Base-by-base conservation (phyloP, 2,888 invertebrate genomes). In the Drosophila neutralis region DNA sequence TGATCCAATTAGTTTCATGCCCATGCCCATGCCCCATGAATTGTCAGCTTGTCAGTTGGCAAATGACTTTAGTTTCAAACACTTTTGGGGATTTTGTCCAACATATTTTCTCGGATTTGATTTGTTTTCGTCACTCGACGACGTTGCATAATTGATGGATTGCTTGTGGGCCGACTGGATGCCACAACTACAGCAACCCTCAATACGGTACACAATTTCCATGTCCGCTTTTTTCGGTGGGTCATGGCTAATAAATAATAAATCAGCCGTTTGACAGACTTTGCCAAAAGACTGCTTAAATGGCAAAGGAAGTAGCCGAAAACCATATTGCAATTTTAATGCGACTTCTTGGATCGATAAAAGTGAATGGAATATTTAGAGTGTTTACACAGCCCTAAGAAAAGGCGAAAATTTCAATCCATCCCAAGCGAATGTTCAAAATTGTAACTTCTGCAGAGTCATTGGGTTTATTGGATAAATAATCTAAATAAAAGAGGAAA, bases 121-220 rank as follows among this genome's bases (percentile, higher is more conserved):
- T 79, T 82, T 84, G 82, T 82, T 82, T 76, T 82, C 80, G 73
- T 76, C 80, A 69, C 62, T 75, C 56, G 73, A 67, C 59, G 69
- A 67, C 58, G 75, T 68, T 87, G 78, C 74, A 87, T 89, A 85
- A 88, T 83, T 88, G 88, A 88, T 88, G 83, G 87, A 88, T 87
- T 83, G 78, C 71, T 71, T 73, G 73, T 67, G 69, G 35, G 51
- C 29, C 27, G 21, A 24, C 60, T n/a, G 13, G 21, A 27, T 29
- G 51, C 18, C 18, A 42, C 62, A 33, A 51, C 31, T 36, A 35
- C 18, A 7, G 42, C 69, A 45, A 69, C 40, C 64, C 63, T 60
- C 65, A 51, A 64, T 49, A 40, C 61, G 53, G 48, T 15, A 45
- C 45, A 45, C 45, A 15, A 24, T 45, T 45, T 68, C 33, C n/a